Base-by-base conservation (phyloP, 2,797 vertebrate genomes). In the Sardinella longiceps region DNA sequence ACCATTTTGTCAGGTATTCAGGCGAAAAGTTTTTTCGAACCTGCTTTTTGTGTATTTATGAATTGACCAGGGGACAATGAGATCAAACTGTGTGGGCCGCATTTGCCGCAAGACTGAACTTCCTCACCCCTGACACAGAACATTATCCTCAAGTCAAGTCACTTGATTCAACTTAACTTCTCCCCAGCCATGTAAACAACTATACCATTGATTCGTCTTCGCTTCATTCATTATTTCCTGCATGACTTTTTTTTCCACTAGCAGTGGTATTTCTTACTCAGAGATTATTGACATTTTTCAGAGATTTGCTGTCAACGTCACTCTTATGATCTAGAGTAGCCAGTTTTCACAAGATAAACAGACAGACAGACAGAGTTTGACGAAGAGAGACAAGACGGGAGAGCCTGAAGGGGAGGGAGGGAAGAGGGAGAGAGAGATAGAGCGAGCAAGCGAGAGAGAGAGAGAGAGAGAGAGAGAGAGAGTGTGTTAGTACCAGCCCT, bases 401-500 rank as follows among this genome's bases (percentile, higher is more conserved):
- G 56, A 58, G 56, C 23, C 56, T n/a, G 6, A 60, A 3, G 9
- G 53, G 9, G n/a, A 60, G n/a, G 56, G n/a, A n/a, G n/a, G n/a
- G n/a, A n/a, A n/a, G 53, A 28, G 81, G 83, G 43, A 33, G 25
- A 63, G 74, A 82, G 53, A 66, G 84, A n/a, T n/a, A n/a, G n/a
- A n/a, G n/a, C n/a, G n/a, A n/a, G n/a, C n/a, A n/a, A n/a, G n/a
- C n/a, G 53, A 28, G 81, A 82, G 43, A 33, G 25, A 63, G 74
- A 82, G 53, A 66, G 84, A n/a, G n/a, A n/a, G n/a, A n/a, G 53
- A 28, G 81, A 82, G 43, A 33, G 25, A 63, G 74, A 82, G 53
- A 66, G 84, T 43, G 80, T 80, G 51, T 18, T 25, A 43, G 60
- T 50, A 43, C 43, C 46, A 48, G 46, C 18, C 18, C 9, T 51